Conservation (phyloP, 2,113 vertebrate species). For the Ophthalmolycus amberensis region DNA sequence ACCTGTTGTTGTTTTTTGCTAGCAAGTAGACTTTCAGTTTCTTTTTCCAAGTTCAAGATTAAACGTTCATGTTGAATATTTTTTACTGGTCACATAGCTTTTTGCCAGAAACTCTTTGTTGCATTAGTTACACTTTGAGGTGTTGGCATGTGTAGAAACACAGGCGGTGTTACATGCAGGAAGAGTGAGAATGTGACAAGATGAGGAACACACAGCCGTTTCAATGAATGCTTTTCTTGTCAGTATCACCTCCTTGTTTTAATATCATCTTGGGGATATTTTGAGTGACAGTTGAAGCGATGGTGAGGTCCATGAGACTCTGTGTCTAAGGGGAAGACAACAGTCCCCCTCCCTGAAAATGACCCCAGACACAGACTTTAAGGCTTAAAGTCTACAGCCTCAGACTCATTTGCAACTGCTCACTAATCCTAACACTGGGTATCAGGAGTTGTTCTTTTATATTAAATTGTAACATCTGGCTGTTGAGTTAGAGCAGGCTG, state of each 20-base stretch:
- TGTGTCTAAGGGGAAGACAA: neutral
- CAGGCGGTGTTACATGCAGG: conserved; percentile 1
- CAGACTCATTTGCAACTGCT: conserved; percentile 58
- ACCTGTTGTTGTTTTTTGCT: neutral
- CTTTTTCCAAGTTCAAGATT: neutral
- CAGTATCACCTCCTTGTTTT: neutral
- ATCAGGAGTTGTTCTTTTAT: neutral
- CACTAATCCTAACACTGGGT: conserved; percentile 72
- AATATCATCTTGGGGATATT: conserved; percentile 5
- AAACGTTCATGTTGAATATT: neutral
- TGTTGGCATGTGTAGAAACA: neutral
- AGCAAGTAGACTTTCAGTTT: neutral
- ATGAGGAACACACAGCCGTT: neutral
- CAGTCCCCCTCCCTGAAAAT: no score
- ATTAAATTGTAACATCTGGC: conserved; percentile 64
- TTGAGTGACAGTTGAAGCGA: neutral
- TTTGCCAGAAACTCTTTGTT: neutral
- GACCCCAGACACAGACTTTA: no score
- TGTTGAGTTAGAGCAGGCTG: conserved; percentile 46
- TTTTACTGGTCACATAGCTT: neutral
- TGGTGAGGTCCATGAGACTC: conserved; percentile 24
- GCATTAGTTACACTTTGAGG: neutral
- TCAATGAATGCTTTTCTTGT: neutral
- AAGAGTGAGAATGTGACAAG: neutral
- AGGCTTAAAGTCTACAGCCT: neutral